Base-by-base conservation (phyloP, 2,113 vertebrate species). In the Albula glossodonta region DNA sequence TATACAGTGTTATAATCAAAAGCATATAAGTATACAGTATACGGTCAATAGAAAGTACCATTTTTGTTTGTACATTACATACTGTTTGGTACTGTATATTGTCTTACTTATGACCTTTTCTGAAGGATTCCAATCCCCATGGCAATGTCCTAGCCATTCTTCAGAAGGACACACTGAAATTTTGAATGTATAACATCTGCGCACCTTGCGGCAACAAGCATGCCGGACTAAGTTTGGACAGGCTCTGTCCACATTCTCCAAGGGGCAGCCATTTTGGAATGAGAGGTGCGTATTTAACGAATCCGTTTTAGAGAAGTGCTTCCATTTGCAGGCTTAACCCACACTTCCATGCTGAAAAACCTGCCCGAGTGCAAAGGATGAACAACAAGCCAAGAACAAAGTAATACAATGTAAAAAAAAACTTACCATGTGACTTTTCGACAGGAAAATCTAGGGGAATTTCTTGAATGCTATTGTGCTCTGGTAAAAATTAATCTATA, bases 231-330 rank as follows among this genome's bases (percentile, higher is more conserved):
- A 93, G 93, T 94, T 94, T 92, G 90, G 93, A 93, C 94, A 95
- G 94, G 94, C 93, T 94, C 93, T 90, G 88, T 90, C 91, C 91
- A 94, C 94, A 93, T 94, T 93, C 95, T 96, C 95, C 92, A 93
- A 96, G 95, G 95, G 95, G 91, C 94, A 94, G 95, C 94, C 95
- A 94, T 96, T 96, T 96, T 96, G 94, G 95, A 95, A 93, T 88
- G 91, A 92, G 94, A 93, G 95, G 93, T 92, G 93, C 94, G 93
- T 94, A 92, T 91, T 93, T 94, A 41, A 41, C 31, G 31, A 41
- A 41, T 41, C 31, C 31, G 92, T 90, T 89, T 31, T 56, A 84
- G 83, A 66, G 83, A 80, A 74, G 83, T 25, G 86, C 63, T 87
- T 84, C 93, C 91, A 94, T 95, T 94, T 81, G 91, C 56, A 93